Conservation (phyloP, 2,888 invertebrate species). For the Drosophila pseudotakahashii region DNA sequence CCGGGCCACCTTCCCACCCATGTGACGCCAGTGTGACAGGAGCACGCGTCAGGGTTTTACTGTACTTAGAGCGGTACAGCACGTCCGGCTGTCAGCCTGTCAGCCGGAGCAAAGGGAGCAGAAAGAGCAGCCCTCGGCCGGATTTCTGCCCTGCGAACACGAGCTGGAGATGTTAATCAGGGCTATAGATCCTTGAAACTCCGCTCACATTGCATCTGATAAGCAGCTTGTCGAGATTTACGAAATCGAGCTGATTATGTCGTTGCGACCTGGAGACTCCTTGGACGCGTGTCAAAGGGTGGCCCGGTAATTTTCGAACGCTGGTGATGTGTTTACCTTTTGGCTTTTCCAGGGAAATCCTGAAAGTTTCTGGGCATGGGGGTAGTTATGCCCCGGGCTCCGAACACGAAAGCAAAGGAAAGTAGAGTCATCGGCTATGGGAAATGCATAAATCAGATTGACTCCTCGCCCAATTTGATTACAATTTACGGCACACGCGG, state of each 20-base stretch:
- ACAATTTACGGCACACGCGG: slow-evolving; percentile 68
- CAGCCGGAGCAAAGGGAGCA: slow-evolving; percentile 42
- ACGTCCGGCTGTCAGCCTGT: slow-evolving; percentile 69
- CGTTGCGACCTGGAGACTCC: slow-evolving; percentile 39
- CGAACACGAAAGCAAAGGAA: neutral
- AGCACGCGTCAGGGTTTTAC: slow-evolving; percentile 68
- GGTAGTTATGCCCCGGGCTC: slow-evolving; percentile 37
- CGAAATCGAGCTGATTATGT: slow-evolving; percentile 79
- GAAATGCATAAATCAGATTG: slow-evolving; percentile 73
- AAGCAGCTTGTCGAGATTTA: slow-evolving; percentile 81
- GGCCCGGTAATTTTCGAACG: slow-evolving; percentile 20
- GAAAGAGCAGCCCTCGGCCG: slow-evolving; percentile 42
- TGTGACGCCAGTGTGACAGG: slow-evolving; percentile 49
- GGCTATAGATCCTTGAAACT: slow-evolving; percentile 54
- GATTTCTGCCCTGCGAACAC: slow-evolving; percentile 62
- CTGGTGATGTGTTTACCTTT: slow-evolving; percentile 69
- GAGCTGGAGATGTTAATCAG: slow-evolving; percentile 77
- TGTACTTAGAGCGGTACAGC: slow-evolving; percentile 58
- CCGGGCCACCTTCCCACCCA: neutral
- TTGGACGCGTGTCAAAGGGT: slow-evolving; percentile 70
- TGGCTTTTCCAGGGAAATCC: slow-evolving; percentile 51
- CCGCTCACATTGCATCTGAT: slow-evolving; percentile 81
- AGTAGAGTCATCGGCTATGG: slow-evolving; percentile 48
- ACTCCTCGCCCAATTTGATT: slow-evolving; percentile 71
- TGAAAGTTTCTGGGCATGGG: neutral